Evolutionary conservation across 2,888 invertebrate genomes (phyloP).

Genomic region (Nasonovia ribisnigri): DNA sequence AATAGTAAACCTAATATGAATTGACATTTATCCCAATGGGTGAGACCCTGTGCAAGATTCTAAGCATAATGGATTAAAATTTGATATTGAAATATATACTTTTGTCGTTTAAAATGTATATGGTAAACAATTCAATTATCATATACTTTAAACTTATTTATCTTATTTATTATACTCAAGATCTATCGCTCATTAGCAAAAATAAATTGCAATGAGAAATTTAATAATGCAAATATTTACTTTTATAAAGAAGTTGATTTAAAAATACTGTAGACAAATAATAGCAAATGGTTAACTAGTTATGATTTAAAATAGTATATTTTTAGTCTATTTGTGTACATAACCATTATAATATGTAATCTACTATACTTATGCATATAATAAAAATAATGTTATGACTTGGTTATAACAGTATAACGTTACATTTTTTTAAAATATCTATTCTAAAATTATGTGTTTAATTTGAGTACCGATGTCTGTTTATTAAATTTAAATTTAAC

Average conservation of each 20-base stretch:
- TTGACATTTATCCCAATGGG: background rate
- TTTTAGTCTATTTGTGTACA: background rate
- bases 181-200: background rate
- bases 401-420: background rate
- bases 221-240: background rate
- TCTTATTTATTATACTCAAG: background rate
- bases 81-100: background rate
- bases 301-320: background rate
- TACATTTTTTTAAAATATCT: background rate
- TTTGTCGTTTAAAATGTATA: background rate
- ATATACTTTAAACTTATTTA: background rate
- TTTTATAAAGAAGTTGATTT: background rate
- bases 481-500: background rate
- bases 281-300: background rate
- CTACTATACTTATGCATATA: background rate
- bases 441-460: background rate
- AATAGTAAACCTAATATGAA: conserved; percentile 18
- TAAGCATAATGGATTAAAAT: background rate
- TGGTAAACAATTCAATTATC: background rate
- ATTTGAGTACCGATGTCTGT: background rate
- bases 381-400: too few relatives aligned
- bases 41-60: background rate
- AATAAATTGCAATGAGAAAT: background rate
- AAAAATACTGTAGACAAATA: background rate
- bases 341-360: background rate